These are phyloP conservation scores for Rhagoletis zephyria DNA, from an alignment of 1,140 invertebrate species.

Conservation along the genomic window DNA sequence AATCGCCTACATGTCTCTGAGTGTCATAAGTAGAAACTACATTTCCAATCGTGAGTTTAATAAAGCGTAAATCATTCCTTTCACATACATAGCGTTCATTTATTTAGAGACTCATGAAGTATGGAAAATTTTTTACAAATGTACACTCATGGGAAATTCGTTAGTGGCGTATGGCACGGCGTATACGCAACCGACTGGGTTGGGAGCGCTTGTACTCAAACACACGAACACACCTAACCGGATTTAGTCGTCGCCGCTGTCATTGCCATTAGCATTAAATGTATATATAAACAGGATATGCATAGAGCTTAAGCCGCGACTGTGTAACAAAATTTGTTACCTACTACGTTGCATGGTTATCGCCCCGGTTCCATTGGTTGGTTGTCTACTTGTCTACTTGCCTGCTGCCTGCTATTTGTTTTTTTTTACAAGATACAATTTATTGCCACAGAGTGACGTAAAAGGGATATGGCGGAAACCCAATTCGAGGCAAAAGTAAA, in stretches of 20 bases:
- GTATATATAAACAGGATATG: background rate
- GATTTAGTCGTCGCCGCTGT: background rate
- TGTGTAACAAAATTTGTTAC: background rate
- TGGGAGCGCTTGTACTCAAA: too few species aligned
- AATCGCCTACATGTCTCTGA: background rate
- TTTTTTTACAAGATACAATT: constrained; percentile 70
- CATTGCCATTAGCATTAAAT: background rate
- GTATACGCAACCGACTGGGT: too few species aligned
- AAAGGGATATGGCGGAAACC: constrained; percentile 57
- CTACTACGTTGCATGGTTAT: too few species aligned
- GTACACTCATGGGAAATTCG: background rate
- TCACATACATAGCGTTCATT: background rate
- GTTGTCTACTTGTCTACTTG: background rate
- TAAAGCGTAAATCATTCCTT: constrained; percentile 65
- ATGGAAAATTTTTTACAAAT: background rate
- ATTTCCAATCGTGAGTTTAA: constrained; percentile 67
- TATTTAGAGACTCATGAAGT: background rate
- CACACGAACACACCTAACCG: background rate
- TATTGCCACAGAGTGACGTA: constrained; percentile 63
- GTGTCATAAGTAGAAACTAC: constrained; percentile 16
- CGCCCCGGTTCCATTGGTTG: too few species aligned
- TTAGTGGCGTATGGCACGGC: background rate
- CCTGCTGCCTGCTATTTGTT: constrained; percentile 63
- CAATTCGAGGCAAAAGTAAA: constrained; percentile 8
- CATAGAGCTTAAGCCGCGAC: background rate